Conservation (phyloP, 2,797 vertebrate species). For the Momotus momota region DNA sequence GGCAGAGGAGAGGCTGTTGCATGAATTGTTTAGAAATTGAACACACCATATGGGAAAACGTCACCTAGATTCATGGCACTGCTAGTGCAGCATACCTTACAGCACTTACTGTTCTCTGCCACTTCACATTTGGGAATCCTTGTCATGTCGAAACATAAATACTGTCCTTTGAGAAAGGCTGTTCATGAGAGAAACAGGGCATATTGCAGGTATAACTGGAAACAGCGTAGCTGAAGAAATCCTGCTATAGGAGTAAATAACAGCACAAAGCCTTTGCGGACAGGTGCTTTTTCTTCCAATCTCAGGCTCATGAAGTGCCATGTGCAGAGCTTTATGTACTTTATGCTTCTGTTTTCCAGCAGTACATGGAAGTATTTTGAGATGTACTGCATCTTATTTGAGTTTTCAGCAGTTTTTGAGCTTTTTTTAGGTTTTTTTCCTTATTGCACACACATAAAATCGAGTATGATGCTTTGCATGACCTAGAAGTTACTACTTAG, state of each 20-base stretch:
- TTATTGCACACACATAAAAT: neutral
- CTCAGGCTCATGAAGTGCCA: neutral
- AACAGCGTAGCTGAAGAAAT: neutral
- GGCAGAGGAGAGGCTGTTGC: accelerated
- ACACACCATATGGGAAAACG: neutral
- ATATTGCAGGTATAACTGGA: neutral
- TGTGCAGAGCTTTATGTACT: neutral
- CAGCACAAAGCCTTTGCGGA: neutral
- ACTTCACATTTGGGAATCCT: neutral
- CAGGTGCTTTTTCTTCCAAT: neutral
- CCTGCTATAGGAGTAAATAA: neutral
- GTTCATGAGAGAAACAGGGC: neutral
- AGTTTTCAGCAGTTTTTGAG: neutral
- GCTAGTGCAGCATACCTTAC: accelerated
- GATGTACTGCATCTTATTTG: neutral
- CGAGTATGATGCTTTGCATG: neutral
- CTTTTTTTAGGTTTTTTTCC: neutral
- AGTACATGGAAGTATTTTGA: neutral
- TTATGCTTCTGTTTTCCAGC: neutral
- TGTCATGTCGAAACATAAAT: neutral
- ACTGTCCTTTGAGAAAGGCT: neutral
- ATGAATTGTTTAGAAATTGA: neutral
- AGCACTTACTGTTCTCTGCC: neutral
- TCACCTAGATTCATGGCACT: neutral
- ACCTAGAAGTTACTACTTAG: neutral